Evolutionary conservation across 37 sponge, comb jelly and placozoan genomes (phyloP).

Genomic region (Eunapius fragilis): DNA sequence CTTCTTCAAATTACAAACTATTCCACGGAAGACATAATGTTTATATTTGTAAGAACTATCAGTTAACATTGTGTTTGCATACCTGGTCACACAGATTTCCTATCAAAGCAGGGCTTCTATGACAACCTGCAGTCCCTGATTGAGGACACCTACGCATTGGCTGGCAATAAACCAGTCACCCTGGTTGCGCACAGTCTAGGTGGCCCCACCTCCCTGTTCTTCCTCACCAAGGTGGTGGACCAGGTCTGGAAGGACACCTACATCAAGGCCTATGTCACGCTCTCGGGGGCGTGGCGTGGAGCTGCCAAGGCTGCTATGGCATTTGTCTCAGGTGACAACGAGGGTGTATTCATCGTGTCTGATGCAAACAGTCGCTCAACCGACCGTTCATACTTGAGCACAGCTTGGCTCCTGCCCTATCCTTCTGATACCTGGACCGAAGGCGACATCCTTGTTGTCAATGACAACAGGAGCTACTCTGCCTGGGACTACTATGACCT

Average conservation of each 20-base stretch:
- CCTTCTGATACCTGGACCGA: slow-evolving; percentile 66
- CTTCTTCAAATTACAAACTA: not conserved
- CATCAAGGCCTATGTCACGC: slow-evolving; percentile 74
- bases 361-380: slow-evolving; percentile 32
- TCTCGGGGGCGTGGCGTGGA: slow-evolving; percentile 93
- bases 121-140: slow-evolving; percentile 69
- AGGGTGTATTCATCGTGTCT: slow-evolving; percentile 52
- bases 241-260: slow-evolving; percentile 92
- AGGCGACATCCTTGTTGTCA: slow-evolving; percentile 44
- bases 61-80: not conserved
- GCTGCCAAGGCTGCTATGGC: slow-evolving; percentile 59
- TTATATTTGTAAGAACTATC: too few relatives aligned
- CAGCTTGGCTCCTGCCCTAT: slow-evolving; percentile 70
- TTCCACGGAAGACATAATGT: not conserved
- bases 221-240: slow-evolving; percentile 76
- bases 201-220: slow-evolving; percentile 76
- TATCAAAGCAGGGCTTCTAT: slow-evolving; percentile 58
- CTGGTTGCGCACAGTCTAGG: slow-evolving; percentile 93
- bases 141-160: slow-evolving; percentile 79
- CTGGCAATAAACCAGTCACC: slow-evolving; percentile 72
- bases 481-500: slow-evolving; percentile 81
- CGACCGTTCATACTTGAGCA: slow-evolving; percentile 61
- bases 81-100: slow-evolving; percentile 25
- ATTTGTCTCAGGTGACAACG: slow-evolving; percentile 77
- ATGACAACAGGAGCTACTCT: slow-evolving; percentile 67